phyloP scores from a whole-genome alignment of 2,797 vertebrate genomes.

The Takifugu ocellatus region DNA sequence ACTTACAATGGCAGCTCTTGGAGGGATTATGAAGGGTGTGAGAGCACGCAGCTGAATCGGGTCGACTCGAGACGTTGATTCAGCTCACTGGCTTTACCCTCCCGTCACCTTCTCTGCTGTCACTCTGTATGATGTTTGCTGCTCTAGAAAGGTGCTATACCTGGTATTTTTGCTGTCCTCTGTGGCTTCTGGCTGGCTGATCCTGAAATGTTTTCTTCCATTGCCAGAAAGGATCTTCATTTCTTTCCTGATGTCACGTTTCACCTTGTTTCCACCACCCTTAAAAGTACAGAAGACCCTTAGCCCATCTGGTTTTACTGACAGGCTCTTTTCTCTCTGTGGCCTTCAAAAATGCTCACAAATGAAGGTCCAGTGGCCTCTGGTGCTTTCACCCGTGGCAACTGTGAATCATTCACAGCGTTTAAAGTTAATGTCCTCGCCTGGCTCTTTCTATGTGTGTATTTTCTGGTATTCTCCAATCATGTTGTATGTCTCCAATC shows the following conservation, averaged over 20 bases:
- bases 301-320: conserved; percentile 12
- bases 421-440: conserved; percentile 23
- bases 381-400: conserved; percentile 13
- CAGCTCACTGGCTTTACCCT: conserved; percentile 25
- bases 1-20: conserved; percentile 41
- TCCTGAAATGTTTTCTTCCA: conserved; percentile 21
- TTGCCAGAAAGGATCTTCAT: conserved; percentile 23
- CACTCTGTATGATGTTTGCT: neutral
- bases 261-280: conserved; percentile 36
- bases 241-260: conserved; percentile 28
- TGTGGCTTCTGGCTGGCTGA: conserved; percentile 14
- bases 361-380: conserved; percentile 32
- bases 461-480: neutral
- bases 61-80: conserved; percentile 29
- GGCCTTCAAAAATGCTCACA: conserved; percentile 34
- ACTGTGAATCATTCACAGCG: conserved; percentile 45
- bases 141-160: neutral
- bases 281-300: conserved; percentile 16
- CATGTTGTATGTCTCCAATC: no score
- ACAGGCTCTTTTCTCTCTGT: conserved; percentile 3
- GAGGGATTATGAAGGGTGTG: conserved; percentile 51
- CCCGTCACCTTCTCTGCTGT: conserved; percentile 17
- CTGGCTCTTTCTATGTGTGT: conserved; percentile 6
- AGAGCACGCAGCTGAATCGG: conserved; percentile 30
- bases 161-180: conserved; percentile 15